Base-by-base conservation (phyloP, 1,140 invertebrate genomes). In the Spodoptera litura region DNA sequence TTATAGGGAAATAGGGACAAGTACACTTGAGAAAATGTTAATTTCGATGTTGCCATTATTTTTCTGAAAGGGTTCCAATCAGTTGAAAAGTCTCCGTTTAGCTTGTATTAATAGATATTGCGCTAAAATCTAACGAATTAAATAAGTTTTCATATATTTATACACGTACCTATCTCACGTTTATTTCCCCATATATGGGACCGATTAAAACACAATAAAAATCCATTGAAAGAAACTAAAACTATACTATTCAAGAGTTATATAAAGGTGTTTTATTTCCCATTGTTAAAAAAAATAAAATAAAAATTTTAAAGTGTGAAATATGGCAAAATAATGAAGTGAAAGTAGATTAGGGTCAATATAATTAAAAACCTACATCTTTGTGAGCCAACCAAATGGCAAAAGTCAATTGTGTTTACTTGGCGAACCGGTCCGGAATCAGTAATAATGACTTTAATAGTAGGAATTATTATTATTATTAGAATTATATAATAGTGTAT, bases 341-440 rank as follows among this genome's bases (percentile, higher is more conserved):
- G 87, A 86, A 90, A 90, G 87, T 84, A 90, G 79, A 75, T 79
- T 79, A 85, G 89, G 89, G 90, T 88, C 90, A 91, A 89, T 84
- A 91, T 89, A 91, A 92, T 93, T 90, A 91, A 88, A 88, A 80
- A 80, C 72, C 61, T 62, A 76, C 76, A 88, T 93, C 90, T 93
- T 93, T 92, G 88, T 88, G 74, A 88, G 58, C 68, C 92, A 92
- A 58, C 89, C 87, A 85, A 91, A 89, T 88, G 90, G 90, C 88
- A 94, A 94, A 89, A 93, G 90, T 93, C 89, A 87, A 94, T 94
- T 93, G 91, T 94, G 86, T 90, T 91, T 89, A 89, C 66, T 87
- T 87, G 78, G 81, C 81, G 83, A 91, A 90, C 90, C 89, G 90
- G 82, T 88, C 83, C 81, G 74, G 51, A 66, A 64, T 79, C 84